Evolutionary conservation across 2,888 invertebrate species (phyloP).

Genomic region (Trileptium ribeirensis): DNA sequence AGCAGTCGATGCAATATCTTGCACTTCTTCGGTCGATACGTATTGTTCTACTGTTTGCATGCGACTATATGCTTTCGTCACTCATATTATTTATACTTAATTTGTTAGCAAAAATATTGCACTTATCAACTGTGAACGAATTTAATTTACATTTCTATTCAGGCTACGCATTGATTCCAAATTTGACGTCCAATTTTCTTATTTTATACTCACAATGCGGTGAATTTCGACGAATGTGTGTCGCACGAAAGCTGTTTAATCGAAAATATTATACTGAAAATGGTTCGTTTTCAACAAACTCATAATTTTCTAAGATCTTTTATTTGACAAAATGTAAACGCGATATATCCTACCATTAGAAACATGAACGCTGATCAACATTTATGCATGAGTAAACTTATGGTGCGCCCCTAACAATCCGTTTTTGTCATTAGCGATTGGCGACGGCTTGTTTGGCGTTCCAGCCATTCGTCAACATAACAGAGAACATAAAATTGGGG

Average conservation of each 20-base stretch:
- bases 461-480: no score
- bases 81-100: not conserved
- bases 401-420: no score
- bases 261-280: no score
- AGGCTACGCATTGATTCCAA: not conserved
- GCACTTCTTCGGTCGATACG: not conserved
- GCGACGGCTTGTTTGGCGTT: no score
- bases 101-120: not conserved
- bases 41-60: not conserved
- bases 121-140: not conserved
- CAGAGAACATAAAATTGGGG: no score
- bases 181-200: not conserved
- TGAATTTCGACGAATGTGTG: not conserved
- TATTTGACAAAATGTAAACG: no score
- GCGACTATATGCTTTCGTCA: not conserved
- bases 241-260: not conserved
- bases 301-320: no score
- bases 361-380: no score
- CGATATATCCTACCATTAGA: no score
- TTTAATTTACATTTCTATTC: not conserved
- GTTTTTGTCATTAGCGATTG: no score
- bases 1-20: not conserved
- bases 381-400: no score
- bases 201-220: not conserved
- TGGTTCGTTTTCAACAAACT: no score